phyloP scores from a whole-genome alignment of 2,113 vertebrate genomes.

The Pogonocichla stellata region DNA sequence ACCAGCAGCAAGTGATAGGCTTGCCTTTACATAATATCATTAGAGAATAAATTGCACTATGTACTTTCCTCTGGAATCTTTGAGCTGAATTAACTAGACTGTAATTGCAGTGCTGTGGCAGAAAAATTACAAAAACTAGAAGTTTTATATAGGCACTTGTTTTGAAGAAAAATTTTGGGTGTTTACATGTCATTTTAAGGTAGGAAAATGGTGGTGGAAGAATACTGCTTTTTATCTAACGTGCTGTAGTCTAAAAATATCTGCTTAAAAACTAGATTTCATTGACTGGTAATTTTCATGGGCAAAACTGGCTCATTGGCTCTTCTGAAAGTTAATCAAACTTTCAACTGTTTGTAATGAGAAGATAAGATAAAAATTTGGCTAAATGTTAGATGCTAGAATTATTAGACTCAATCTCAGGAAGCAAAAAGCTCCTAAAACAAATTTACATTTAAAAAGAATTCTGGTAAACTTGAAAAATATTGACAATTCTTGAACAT shows the following conservation, averaged over 20 bases:
- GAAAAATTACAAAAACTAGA: neutral
- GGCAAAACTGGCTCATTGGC: neutral
- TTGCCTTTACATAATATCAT: neutral
- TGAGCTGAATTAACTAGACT: neutral
- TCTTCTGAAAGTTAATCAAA: neutral
- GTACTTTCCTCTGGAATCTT: conserved; percentile 7
- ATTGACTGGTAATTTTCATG: neutral
- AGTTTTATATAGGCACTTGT: neutral
- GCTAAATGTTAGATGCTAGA: neutral
- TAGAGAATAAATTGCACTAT: conserved; percentile 25
- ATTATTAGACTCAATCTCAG: neutral
- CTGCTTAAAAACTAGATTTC: neutral
- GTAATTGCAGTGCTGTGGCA: neutral
- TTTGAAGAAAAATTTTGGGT: neutral
- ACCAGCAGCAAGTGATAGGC: neutral
- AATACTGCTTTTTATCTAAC: neutral
- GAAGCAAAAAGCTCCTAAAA: neutral
- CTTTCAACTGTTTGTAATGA: neutral
- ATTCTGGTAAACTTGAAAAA: neutral
- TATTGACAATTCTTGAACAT: neutral
- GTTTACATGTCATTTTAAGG: neutral
- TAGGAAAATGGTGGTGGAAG: neutral
- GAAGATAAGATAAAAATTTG: neutral
- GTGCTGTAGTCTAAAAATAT: neutral
- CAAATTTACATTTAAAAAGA: neutral